Percentiles rank a stretch among this genome's conserved stretches.
Conservation (phyloP, 2,888 invertebrate species). For the Oscheius sp. region DNA sequence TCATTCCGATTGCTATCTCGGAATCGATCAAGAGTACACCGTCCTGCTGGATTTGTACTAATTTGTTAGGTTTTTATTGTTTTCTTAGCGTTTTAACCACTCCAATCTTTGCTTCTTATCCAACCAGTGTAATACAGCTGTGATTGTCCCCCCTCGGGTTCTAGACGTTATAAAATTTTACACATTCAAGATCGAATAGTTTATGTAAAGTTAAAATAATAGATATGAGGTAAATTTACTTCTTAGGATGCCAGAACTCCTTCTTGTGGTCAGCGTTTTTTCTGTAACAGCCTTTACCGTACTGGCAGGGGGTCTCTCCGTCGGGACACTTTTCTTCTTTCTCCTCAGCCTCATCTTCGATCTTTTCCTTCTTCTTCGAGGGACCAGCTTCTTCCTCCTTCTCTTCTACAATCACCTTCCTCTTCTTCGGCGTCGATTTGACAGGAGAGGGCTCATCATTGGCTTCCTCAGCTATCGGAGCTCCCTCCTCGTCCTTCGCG, state of each 20-base stretch:
- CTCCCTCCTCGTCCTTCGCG: slow-evolving; percentile 32
- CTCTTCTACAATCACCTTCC: slow-evolving; percentile 1
- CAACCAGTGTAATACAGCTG: background rate
- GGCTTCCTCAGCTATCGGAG: slow-evolving; percentile 3
- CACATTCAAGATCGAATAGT: no score
- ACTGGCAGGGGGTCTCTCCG: slow-evolving; percentile 38
- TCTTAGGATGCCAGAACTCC: slow-evolving; percentile 70
- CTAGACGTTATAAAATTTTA: slow-evolving; percentile 7
- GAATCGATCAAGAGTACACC: slow-evolving; percentile 69
- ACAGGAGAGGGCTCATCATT: background rate
- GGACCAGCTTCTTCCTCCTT: slow-evolving; percentile 33
- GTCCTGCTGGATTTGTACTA: slow-evolving; percentile 38
- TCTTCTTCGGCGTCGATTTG: slow-evolving; percentile 2
- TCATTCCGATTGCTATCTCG: slow-evolving; percentile 67
- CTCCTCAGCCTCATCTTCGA: background rate
- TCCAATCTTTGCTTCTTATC: background rate
- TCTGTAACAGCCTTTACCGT: slow-evolving; percentile 74
- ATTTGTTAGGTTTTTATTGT: slow-evolving; percentile 16
- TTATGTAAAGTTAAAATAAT: background rate
- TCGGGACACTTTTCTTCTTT: slow-evolving; percentile 28
- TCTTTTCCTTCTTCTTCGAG: slow-evolving; percentile 41
- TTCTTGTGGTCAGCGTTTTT: slow-evolving; percentile 72
- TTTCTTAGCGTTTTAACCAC: slow-evolving; percentile 8
- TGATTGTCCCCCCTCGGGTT: slow-evolving; percentile 4
- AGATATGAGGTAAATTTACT: background rate